phyloP scores from a whole-genome alignment of 1,140 invertebrate species.

The Chelonus insularis region DNA sequence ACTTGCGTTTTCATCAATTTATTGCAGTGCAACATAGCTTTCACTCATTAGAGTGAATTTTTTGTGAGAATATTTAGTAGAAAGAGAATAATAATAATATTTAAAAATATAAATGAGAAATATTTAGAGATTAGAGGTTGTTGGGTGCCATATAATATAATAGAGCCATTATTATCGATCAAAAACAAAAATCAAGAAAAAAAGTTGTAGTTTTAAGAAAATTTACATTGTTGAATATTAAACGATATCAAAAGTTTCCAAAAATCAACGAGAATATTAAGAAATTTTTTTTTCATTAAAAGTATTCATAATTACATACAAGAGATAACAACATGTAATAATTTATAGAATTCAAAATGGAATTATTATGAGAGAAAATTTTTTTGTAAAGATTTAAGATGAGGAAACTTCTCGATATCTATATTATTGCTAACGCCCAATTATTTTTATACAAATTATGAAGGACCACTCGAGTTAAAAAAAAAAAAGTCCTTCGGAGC shows the following conservation, averaged over 20 bases:
- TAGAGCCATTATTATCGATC: constrained; percentile 18
- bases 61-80: background rate
- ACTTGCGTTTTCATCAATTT: no score
- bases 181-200: constrained; percentile 27
- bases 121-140: constrained; percentile 25
- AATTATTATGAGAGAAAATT: no score
- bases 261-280: no score
- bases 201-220: background rate
- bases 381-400: constrained; percentile 1
- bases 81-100: constrained; percentile 24
- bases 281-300: no score
- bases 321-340: no score
- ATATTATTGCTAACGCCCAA: constrained; percentile 40
- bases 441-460: constrained; percentile 58
- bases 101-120: constrained; percentile 14
- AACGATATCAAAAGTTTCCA: no score
- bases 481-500: background rate
- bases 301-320: no score
- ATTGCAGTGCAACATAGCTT: no score
- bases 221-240: no score
- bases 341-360: no score
- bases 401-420: constrained; percentile 35
- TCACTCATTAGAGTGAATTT: no score
- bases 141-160: constrained; percentile 21
- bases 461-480: constrained; percentile 16